Evolutionary conservation across 2,888 invertebrate species (phyloP).

Genomic region (Tiliacea citrago): DNA sequence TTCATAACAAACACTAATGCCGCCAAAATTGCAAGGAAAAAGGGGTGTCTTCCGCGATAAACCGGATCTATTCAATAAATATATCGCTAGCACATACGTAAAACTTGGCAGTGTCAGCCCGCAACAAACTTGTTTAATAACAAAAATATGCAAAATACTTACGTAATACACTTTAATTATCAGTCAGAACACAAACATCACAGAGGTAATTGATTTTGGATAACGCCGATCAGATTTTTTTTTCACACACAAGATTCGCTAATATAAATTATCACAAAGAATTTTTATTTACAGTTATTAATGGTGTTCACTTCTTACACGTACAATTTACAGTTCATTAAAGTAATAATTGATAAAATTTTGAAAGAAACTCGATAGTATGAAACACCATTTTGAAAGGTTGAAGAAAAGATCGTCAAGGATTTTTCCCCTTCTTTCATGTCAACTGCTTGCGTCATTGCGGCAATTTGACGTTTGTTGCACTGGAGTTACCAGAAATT

Average conservation of each 20-base stretch:
- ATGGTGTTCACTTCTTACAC: constrained; percentile 69
- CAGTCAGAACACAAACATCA: constrained; percentile 84
- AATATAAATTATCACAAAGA: constrained; percentile 69
- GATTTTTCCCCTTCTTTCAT: constrained; percentile 81
- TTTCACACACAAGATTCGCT: constrained; percentile 68
- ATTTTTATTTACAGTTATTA: constrained; percentile 72
- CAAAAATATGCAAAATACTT: constrained; percentile 83
- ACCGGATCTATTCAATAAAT: constrained; percentile 47
- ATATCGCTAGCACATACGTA: constrained; percentile 36
- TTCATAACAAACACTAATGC: constrained; percentile 48
- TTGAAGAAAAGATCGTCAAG: constrained; percentile 86
- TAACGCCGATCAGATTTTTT: constrained; percentile 69
- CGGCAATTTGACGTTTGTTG: constrained; percentile 81
- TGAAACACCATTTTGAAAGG: constrained; percentile 89
- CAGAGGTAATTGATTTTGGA: constrained; percentile 82
- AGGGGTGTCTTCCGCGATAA: constrained; percentile 52
- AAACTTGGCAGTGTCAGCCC: constrained; percentile 57
- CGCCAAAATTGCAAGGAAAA: constrained; percentile 60
- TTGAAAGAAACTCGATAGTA: constrained; percentile 86
- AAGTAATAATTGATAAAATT: constrained; percentile 80
- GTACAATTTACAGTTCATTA: constrained; percentile 80
- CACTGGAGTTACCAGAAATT: constrained; percentile 56
- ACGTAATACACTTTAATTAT: constrained; percentile 87
- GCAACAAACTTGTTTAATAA: constrained; percentile 75
- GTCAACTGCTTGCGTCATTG: constrained; percentile 85